Evolutionary conservation across 2,113 vertebrate genomes (phyloP).

Genomic region (Gadus chalcogrammus): DNA sequence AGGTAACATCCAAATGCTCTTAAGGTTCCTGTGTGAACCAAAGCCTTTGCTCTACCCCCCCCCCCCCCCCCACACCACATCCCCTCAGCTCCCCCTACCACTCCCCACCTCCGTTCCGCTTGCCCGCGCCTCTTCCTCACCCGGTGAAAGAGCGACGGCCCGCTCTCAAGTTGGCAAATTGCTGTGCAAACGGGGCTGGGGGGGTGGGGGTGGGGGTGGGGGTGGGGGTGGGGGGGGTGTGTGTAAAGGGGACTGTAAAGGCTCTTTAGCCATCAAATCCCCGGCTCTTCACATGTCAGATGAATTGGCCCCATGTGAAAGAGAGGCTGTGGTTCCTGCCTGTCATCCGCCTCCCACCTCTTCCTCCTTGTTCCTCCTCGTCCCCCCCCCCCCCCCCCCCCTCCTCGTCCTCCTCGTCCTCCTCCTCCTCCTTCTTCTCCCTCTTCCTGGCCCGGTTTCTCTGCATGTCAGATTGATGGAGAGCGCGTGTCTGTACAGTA

Average conservation of each 20-base stretch:
- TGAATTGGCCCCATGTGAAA: neutral
- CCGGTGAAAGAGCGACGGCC: neutral
- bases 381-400: too few species aligned
- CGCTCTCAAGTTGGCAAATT: slow-evolving; percentile 14
- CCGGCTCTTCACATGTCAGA: slow-evolving; percentile 18
- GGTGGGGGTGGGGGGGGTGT: neutral
- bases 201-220: neutral
- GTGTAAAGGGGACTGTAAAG: neutral
- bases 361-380: too few species aligned
- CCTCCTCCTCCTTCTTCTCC: too few species aligned
- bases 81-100: neutral
- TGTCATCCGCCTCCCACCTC: too few species aligned
- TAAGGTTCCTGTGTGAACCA: too few species aligned
- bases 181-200: neutral
- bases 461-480: slow-evolving; percentile 17
- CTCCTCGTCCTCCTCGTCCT: too few species aligned
- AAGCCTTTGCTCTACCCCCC: neutral
- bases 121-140: neutral
- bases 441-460: slow-evolving; percentile 11
- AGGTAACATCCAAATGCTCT: too few species aligned
- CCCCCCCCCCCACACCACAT: neutral
- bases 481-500: slow-evolving; percentile 14
- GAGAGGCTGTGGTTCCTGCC: slow-evolving; percentile 5
- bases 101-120: neutral
- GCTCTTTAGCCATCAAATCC: neutral